A percentile compares a stretch with the other conserved stretches of the same genome.
These are phyloP conservation scores for Penaeus monodon DNA, from an alignment of 2,888 invertebrate species.

Conservation along the genomic window DNA sequence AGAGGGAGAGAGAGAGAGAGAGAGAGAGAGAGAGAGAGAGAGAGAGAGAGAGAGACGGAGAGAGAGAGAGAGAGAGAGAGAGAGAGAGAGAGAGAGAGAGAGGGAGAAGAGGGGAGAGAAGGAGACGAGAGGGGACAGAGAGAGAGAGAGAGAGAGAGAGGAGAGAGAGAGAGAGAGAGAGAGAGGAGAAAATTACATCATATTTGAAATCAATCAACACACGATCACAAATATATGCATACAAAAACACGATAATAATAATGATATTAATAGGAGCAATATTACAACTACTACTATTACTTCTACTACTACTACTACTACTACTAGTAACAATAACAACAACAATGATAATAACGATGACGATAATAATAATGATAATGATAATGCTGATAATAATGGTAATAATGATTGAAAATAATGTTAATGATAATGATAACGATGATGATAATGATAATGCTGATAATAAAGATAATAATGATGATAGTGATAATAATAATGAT, in stretches of 20 bases:
- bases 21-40: neutral
- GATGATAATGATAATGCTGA: neutral
- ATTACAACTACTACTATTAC: no score
- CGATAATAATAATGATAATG: neutral
- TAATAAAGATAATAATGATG: neutral
- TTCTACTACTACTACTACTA: no score
- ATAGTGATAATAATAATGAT: neutral
- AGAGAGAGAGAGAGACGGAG: neutral
- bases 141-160: neutral
- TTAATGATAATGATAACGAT: neutral
- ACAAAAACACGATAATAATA: no score
- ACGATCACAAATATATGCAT: no score
- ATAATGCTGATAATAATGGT: neutral
- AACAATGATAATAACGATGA: no score
- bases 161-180: neutral
- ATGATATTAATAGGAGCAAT: no score
- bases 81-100: constrained; percentile 1
- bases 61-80: neutral
- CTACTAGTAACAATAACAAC: no score
- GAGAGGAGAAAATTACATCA: neutral
- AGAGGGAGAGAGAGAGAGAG: fast-evolving
- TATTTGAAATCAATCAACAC: no score
- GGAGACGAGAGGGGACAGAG: neutral
- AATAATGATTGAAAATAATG: neutral
- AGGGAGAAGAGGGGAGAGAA: neutral